Conservation (phyloP, 1,140 invertebrate genomes). For the Bombus waltoni region DNA sequence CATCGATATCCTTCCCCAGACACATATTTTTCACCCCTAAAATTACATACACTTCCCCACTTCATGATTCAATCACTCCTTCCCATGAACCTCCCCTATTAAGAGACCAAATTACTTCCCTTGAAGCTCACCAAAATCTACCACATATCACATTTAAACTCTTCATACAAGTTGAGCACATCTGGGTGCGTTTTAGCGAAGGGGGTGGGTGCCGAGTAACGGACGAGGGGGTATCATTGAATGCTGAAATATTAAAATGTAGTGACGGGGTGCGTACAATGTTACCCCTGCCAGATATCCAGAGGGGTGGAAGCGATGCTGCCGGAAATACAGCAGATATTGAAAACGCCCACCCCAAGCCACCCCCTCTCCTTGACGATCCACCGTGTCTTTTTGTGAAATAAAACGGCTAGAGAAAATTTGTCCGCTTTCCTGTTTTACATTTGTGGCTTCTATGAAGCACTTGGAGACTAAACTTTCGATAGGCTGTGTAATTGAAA, state of each 20-base stretch:
- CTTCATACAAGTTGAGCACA: slow-evolving; percentile 54
- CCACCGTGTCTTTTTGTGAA: slow-evolving; percentile 54
- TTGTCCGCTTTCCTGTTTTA: background rate
- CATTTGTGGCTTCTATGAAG: background rate
- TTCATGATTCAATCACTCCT: background rate
- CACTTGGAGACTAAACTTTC: background rate
- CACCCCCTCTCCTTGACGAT: slow-evolving; percentile 68
- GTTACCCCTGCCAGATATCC: slow-evolving; percentile 64
- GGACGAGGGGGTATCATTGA: slow-evolving; percentile 62
- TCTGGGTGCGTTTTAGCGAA: background rate
- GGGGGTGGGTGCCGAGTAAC: background rate
- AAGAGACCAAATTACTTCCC: slow-evolving; percentile 9
- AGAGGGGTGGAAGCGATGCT: slow-evolving; percentile 64
- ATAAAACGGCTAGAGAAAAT: no score
- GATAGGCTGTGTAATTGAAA: no score
- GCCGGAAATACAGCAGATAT: slow-evolving; percentile 78
- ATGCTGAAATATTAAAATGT: slow-evolving; percentile 75
- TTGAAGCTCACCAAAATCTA: background rate
- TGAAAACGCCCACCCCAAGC: slow-evolving; percentile 70
- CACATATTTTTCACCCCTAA: background rate
- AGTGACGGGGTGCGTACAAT: slow-evolving; percentile 65
- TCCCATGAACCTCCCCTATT: no score
- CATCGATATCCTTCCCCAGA: background rate
- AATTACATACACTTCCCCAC: no score
- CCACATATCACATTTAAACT: background rate